phyloP scores from a whole-genome alignment of 2,797 vertebrate genomes.

The Pyrocephalus nanus region DNA sequence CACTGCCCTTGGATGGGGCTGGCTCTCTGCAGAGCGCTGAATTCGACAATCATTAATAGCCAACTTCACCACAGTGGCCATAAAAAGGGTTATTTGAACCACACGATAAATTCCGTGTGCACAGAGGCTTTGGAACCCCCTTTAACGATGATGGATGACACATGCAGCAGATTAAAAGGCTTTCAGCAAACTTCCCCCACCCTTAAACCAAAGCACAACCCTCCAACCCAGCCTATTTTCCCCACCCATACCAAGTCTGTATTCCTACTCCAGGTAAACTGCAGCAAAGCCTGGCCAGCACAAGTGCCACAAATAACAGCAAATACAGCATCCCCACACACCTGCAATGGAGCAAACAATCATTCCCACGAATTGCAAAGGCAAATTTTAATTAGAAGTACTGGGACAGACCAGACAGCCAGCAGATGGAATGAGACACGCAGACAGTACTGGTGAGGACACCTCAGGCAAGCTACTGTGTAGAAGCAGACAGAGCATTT shows the following conservation, averaged over 20 bases:
- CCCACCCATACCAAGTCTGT: background rate
- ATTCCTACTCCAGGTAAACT: too few relatives aligned
- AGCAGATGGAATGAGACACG: background rate
- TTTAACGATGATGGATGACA: background rate
- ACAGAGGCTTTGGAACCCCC: background rate
- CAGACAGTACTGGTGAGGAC: background rate
- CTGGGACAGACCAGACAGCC: background rate
- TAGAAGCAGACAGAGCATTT: background rate
- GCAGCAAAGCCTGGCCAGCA: background rate
- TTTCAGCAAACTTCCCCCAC: background rate
- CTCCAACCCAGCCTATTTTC: background rate
- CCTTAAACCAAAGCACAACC: fast-evolving
- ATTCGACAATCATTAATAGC: background rate
- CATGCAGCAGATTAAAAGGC: background rate
- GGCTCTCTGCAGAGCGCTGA: background rate
- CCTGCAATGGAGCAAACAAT: fast-evolving
- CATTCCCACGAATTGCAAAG: background rate
- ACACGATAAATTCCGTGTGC: background rate
- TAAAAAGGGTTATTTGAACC: background rate
- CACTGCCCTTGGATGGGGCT: fast-evolving
- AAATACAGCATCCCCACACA: background rate
- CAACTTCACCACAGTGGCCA: background rate
- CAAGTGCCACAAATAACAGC: background rate
- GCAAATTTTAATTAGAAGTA: background rate
- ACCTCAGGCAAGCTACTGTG: background rate